Evolutionary conservation across 37 sponge, comb jelly and placozoan genomes (phyloP), one percentile per base, ranked within the genome.

Genomic region (Mnemiopsis leidyi): DNA sequence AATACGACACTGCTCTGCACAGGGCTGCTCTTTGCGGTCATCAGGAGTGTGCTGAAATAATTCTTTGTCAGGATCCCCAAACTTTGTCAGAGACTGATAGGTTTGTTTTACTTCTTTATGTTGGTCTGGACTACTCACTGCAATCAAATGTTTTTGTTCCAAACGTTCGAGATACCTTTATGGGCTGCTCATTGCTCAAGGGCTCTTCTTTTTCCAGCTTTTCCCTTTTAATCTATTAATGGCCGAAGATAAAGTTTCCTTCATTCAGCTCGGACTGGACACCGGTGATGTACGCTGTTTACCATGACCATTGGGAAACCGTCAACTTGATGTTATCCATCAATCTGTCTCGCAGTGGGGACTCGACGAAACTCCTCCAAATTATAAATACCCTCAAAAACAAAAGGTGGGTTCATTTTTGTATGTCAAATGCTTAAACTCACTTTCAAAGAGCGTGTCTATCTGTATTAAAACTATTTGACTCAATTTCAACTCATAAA

Each of bases 261-360:
- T 28, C 75, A 18, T 85, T 40, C 48, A 85, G 90, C 26, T 28
- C 29, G n/a, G 90, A 37, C 23, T 85, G 90, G 90, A 39, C 90
- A 2, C 90, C 90, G 1, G 29, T 40, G 23, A 85, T 85, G 90
- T 39, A 85, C 48, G 90, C 90, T 3, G 90, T 85, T 13, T 85
- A 26, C 35, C 40, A 85, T 13, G 90, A 39, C 23, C 90, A 85
- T 23, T 85, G 90, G 90, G 48, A 85, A n/a, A 85, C 61, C 2
- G 90, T 85, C 0, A 28, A 85, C 25, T n/a, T 85, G 40, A 32
- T 40, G 26, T 28, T 85, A 29, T 20, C 38, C 9, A 26, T 16
- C 20, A 77, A 31, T 28, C 79, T 77, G 35, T 48, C 61, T 48
- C 61, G 13, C 9, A 48, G 13, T 13, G 1, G 0, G 3, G 79